Percentiles rank a stretch among this genome's conserved stretches.
These are phyloP conservation scores for Amphiprion percula DNA, from an alignment of 2,113 vertebrate species.

Conservation along the genomic window DNA sequence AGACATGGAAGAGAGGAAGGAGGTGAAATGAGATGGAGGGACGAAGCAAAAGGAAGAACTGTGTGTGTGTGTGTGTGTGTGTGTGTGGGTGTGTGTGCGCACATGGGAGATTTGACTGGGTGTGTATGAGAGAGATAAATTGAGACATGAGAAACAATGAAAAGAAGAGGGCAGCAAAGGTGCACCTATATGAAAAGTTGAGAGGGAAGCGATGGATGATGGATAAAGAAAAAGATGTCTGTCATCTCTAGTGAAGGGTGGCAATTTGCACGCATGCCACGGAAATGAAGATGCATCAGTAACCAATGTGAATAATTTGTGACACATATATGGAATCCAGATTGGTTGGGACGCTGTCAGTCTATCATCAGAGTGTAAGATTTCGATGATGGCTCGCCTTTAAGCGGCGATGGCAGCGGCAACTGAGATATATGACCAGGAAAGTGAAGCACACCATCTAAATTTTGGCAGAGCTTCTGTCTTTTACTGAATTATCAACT, in stretches of 20 bases:
- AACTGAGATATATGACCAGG: too few relatives aligned
- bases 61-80: not conserved
- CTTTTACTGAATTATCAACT: too few relatives aligned
- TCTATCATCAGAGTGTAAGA: too few relatives aligned
- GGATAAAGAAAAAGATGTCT: conserved; percentile 4
- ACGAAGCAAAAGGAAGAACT: not conserved
- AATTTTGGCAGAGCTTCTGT: too few relatives aligned
- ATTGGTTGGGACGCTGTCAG: not conserved
- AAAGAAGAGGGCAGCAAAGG: conserved; percentile 11
- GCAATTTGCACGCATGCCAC: not conserved
- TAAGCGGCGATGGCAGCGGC: too few relatives aligned
- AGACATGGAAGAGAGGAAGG: not conserved
- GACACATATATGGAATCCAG: not conserved
- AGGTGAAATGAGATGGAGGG: not conserved
- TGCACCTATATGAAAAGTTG: conserved; percentile 4
- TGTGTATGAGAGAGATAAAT: conserved; percentile 27
- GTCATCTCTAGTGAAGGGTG: conserved; percentile 14
- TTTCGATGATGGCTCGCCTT: too few relatives aligned
- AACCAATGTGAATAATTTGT: conserved; percentile 12
- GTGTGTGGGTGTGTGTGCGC: not conserved
- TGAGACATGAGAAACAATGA: conserved; percentile 15
- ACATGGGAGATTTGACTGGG: not conserved
- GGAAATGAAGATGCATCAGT: conserved; percentile 17
- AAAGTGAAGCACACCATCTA: too few relatives aligned
- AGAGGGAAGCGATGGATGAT: conserved; percentile 16